Conservation (phyloP, 2,888 invertebrate genomes). For the Cephalotes varians region DNA sequence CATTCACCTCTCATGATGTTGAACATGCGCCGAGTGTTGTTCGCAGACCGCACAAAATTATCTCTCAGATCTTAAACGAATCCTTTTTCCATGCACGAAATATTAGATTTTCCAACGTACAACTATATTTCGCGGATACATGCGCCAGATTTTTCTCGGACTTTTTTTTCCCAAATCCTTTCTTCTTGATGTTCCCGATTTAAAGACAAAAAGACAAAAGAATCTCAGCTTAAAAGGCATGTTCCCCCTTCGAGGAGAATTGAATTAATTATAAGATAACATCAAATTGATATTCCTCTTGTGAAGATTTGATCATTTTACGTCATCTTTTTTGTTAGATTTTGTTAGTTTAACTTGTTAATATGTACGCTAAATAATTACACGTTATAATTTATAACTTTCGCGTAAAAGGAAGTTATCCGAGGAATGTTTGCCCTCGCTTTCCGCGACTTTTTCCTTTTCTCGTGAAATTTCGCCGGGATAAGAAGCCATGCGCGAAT, state of each 20-base stretch:
- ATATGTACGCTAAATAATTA: neutral
- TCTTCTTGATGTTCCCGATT: neutral
- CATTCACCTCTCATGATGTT: neutral
- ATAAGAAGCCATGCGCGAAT: slow-evolving; percentile 32
- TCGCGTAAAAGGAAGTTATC: neutral
- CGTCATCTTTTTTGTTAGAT: neutral
- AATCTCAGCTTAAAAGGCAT: slow-evolving; percentile 12
- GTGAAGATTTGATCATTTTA: neutral
- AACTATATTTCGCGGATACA: slow-evolving; percentile 13
- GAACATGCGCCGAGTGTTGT: neutral
- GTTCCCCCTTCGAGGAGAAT: neutral
- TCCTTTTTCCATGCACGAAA: neutral
- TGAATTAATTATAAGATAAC: slow-evolving; percentile 30
- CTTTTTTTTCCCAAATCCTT: slow-evolving; percentile 2
- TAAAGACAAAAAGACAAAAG: slow-evolving; percentile 12
- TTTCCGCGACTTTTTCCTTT: neutral
- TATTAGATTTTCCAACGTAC: neutral
- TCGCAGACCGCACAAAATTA: neutral
- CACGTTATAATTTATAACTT: neutral
- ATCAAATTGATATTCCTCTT: neutral
- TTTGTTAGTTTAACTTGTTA: neutral
- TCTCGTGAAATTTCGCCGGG: slow-evolving; percentile 18
- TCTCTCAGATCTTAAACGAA: neutral
- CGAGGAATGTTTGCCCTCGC: neutral
- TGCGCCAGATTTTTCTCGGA: neutral